Percentiles rank a stretch among this genome's conserved stretches.
These are phyloP conservation scores for Trichogramma evanescens DNA, from an alignment of 2,888 invertebrate genomes.

Conservation along the genomic window DNA sequence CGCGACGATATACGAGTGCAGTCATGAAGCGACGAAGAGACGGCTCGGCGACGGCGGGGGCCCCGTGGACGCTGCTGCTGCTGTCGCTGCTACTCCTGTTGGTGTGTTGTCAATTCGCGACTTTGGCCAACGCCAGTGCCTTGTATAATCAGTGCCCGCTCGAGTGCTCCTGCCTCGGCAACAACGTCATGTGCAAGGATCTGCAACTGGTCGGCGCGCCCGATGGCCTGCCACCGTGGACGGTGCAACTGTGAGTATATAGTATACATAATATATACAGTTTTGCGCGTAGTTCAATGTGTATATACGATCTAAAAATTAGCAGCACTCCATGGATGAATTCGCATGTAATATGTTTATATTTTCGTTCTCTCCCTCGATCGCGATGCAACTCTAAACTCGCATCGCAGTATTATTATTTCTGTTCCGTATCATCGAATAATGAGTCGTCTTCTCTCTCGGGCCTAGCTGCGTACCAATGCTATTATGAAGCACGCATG, in stretches of 20 bases:
- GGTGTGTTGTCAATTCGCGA: neutral
- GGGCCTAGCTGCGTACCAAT: too few relatives aligned
- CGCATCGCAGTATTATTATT: too few relatives aligned
- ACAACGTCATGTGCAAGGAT: slow-evolving; percentile 40
- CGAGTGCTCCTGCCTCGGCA: slow-evolving; percentile 42
- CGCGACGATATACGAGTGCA: too few relatives aligned
- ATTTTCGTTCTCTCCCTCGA: too few relatives aligned
- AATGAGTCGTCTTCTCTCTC: too few relatives aligned
- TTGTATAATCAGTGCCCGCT: slow-evolving; percentile 36
- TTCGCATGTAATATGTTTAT: too few relatives aligned
- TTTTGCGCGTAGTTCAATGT: too few relatives aligned
- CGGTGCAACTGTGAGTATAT: slow-evolving; percentile 41
- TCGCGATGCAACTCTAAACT: too few relatives aligned
- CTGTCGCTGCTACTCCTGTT: neutral
- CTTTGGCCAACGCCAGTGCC: neutral
- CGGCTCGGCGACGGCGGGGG: neutral
- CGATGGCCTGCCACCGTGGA: slow-evolving; percentile 44
- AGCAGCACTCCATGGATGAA: too few relatives aligned
- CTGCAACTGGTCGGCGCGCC: slow-evolving; percentile 39
- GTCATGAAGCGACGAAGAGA: neutral
- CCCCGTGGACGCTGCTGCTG: neutral
- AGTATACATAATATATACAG: neutral
- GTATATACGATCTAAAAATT: too few relatives aligned
- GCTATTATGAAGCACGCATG: too few relatives aligned
- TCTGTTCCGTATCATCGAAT: too few relatives aligned